Evolutionary conservation across 2,888 invertebrate species (phyloP).

Genomic region (Enchytraeus crypticus): DNA sequence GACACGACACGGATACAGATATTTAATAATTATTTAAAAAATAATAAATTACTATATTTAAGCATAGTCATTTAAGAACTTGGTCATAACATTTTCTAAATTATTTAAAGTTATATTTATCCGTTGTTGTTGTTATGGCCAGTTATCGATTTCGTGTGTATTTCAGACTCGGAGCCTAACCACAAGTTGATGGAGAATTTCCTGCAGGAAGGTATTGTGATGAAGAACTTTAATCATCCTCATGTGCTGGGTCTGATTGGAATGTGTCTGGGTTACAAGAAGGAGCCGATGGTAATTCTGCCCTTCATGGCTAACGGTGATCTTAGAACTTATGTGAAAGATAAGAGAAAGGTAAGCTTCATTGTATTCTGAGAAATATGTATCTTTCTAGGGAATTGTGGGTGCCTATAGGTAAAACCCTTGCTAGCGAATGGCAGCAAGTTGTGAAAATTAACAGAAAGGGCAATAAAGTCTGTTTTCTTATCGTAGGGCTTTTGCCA

Average conservation of each 20-base stretch:
- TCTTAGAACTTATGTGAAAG: slow-evolving; percentile 45
- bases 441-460: too few relatives aligned
- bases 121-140: too few relatives aligned
- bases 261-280: slow-evolving; percentile 48
- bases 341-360: slow-evolving; percentile 43
- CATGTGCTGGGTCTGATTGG: slow-evolving; percentile 52
- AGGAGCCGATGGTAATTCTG: slow-evolving; percentile 52
- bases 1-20: too few relatives aligned
- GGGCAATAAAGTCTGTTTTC: too few relatives aligned
- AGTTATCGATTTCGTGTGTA: background rate
- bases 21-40: too few relatives aligned
- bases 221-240: slow-evolving; percentile 53
- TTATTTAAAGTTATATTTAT: background rate
- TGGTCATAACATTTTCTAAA: too few relatives aligned
- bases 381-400: too few relatives aligned
- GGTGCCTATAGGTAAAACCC: too few relatives aligned
- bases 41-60: too few relatives aligned
- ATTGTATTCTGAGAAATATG: background rate
- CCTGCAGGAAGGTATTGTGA: slow-evolving; percentile 52
- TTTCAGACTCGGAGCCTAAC: slow-evolving; percentile 33
- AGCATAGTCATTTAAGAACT: too few relatives aligned
- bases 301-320: slow-evolving; percentile 54
- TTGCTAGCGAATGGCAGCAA: too few relatives aligned
- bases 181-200: slow-evolving; percentile 38
- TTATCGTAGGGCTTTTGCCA: too few relatives aligned